phyloP scores from a whole-genome alignment of 2,113 vertebrate species.

The Bothrops jararaca region DNA sequence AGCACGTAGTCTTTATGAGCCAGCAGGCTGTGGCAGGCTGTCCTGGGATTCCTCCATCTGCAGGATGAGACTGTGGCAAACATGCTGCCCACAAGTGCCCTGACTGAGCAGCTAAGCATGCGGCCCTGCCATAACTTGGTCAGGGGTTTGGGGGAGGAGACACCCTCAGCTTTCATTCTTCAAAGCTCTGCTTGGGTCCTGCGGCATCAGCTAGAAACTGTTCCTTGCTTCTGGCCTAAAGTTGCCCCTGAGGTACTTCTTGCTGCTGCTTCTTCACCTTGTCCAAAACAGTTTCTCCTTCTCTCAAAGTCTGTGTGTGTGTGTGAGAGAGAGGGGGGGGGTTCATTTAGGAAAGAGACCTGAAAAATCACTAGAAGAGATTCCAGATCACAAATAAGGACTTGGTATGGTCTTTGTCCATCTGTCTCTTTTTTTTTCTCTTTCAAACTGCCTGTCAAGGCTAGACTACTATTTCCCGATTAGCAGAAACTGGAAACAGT shows the following conservation, averaged over 20 bases:
- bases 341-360: background rate
- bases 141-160: slow-evolving; percentile 23
- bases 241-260: background rate
- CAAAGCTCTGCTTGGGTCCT: slow-evolving; percentile 25
- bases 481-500: background rate
- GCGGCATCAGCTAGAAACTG: slow-evolving; percentile 18
- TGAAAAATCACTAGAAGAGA: slow-evolving; percentile 1
- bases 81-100: background rate
- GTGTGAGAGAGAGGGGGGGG: background rate
- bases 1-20: slow-evolving; percentile 23
- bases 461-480: background rate
- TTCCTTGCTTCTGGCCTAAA: background rate
- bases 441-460: background rate
- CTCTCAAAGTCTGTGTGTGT: background rate
- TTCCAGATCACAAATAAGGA: rapidly evolving
- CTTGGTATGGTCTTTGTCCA: background rate
- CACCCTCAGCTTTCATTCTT: background rate
- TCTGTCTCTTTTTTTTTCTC: background rate
- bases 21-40: slow-evolving; percentile 17
- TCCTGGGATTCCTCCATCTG: background rate
- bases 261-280: background rate
- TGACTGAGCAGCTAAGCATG: background rate
- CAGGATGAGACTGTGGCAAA: slow-evolving; percentile 2
- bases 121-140: background rate
- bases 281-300: background rate